Evolutionary conservation across 2,888 invertebrate genomes (phyloP).

Genomic region (Keiferia lycopersicella): DNA sequence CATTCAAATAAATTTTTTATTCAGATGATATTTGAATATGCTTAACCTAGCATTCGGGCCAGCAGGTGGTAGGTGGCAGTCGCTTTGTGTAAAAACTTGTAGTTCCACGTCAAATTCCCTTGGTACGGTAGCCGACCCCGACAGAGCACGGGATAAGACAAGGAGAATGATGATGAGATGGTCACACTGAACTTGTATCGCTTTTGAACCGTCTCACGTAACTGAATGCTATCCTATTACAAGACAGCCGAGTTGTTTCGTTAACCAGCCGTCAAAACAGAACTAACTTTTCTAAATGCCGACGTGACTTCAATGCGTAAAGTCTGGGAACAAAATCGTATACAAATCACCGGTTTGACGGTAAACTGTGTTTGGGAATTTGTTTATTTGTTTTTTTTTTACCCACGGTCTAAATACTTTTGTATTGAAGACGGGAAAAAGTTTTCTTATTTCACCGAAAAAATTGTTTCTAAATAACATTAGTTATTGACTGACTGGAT

Average conservation of each 20-base stretch:
- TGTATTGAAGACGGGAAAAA: not conserved
- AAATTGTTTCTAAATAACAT: too few relatives aligned
- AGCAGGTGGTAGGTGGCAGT: too few relatives aligned
- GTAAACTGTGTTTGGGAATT: constrained; percentile 12
- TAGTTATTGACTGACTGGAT: too few relatives aligned
- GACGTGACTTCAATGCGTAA: constrained; percentile 37
- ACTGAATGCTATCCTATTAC: constrained; percentile 31
- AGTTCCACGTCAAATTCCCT: too few relatives aligned
- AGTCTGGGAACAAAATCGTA: constrained; percentile 22
- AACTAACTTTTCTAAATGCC: constrained; percentile 40
- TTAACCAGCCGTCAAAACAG: constrained; percentile 44
- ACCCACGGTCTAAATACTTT: constrained; percentile 2
- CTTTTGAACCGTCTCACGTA: constrained; percentile 37
- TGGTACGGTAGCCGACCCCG: too few relatives aligned
- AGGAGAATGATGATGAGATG: too few relatives aligned
- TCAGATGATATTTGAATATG: too few relatives aligned
- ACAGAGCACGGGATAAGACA: too few relatives aligned
- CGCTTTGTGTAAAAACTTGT: too few relatives aligned
- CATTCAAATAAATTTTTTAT: too few relatives aligned
- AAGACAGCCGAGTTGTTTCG: constrained; percentile 36
- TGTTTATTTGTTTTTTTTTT: constrained; percentile 5
- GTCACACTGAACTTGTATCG: constrained; percentile 37
- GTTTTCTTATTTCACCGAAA: too few relatives aligned
- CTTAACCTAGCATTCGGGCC: too few relatives aligned
- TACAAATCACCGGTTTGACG: constrained; percentile 19